phyloP scores from a whole-genome alignment of 2,888 invertebrate species.

The Rhamnusium bicolor region DNA sequence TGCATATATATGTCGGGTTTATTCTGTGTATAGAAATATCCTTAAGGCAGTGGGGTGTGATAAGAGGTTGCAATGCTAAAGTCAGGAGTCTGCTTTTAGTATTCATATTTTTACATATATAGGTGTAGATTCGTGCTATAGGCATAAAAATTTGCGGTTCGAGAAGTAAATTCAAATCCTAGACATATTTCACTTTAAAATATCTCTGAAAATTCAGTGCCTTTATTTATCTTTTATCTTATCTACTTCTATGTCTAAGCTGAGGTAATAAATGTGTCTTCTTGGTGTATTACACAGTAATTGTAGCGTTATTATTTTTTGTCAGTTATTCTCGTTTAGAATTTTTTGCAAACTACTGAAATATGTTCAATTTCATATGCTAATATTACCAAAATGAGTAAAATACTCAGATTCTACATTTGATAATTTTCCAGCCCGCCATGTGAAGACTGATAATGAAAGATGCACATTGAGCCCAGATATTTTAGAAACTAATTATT shows the following conservation, averaged over 20 bases:
- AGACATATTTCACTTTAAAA: constrained; percentile 25
- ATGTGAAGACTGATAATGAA: too few relatives aligned
- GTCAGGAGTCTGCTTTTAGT: constrained; percentile 20
- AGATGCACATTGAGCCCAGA: too few relatives aligned
- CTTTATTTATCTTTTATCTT: neutral
- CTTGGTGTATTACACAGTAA: too few relatives aligned
- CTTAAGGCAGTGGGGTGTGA: constrained; percentile 19
- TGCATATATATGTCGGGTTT: constrained; percentile 18
- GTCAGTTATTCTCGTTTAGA: too few relatives aligned
- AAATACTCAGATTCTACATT: too few relatives aligned
- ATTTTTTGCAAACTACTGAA: too few relatives aligned
- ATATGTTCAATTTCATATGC: too few relatives aligned
- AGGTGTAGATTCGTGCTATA: neutral
- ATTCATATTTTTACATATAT: constrained; percentile 32
- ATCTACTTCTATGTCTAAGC: neutral
- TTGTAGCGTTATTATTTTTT: too few relatives aligned
- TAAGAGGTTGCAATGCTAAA: constrained; percentile 18
- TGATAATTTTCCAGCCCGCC: too few relatives aligned
- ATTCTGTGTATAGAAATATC: constrained; percentile 21
- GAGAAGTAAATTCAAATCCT: constrained; percentile 12
- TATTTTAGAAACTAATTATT: too few relatives aligned
- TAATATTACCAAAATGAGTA: too few relatives aligned
- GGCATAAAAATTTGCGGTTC: constrained; percentile 28
- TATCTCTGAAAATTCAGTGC: neutral
- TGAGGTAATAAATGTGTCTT: neutral